Evolutionary conservation across 2,888 invertebrate species (phyloP).

Genomic region (Fragum sueziense): DNA sequence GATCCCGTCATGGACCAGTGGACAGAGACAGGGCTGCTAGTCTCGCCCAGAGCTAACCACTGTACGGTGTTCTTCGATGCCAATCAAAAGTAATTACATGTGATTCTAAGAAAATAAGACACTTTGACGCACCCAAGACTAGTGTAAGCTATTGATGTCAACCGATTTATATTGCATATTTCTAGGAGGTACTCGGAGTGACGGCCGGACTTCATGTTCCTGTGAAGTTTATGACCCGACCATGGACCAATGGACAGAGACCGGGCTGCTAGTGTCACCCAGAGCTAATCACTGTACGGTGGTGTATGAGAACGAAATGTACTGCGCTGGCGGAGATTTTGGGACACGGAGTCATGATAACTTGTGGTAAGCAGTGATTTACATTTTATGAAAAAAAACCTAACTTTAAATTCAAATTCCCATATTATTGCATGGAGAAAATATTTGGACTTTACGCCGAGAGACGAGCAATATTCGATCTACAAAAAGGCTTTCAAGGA

Average conservation of each 20-base stretch:
- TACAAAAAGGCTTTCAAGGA: too few species aligned
- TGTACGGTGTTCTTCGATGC: too few species aligned
- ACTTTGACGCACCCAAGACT: too few species aligned
- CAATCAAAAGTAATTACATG: too few species aligned
- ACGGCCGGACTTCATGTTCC: constrained; percentile 69
- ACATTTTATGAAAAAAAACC: background rate
- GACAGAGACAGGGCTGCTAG: constrained; percentile 67
- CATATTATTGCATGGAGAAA: too few species aligned
- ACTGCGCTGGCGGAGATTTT: constrained; percentile 73
- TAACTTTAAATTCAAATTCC: too few species aligned
- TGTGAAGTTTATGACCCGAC: constrained; percentile 73
- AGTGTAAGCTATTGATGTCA: too few species aligned
- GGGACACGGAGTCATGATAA: constrained; percentile 71
- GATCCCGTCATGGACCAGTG: constrained; percentile 69
- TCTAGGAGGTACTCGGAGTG: constrained; percentile 71
- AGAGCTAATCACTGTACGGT: constrained; percentile 68
- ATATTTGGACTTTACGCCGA: too few species aligned
- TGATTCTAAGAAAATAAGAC: too few species aligned
- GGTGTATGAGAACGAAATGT: constrained; percentile 65
- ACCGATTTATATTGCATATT: background rate
- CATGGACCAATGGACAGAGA: constrained; percentile 69
- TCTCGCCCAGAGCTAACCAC: constrained; percentile 70
- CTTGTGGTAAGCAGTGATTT: constrained; percentile 66
- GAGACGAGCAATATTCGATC: too few species aligned
- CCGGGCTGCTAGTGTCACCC: constrained; percentile 67